phyloP scores from a whole-genome alignment of 1,140 invertebrate genomes.

The Thaumatotibia leucotreta region DNA sequence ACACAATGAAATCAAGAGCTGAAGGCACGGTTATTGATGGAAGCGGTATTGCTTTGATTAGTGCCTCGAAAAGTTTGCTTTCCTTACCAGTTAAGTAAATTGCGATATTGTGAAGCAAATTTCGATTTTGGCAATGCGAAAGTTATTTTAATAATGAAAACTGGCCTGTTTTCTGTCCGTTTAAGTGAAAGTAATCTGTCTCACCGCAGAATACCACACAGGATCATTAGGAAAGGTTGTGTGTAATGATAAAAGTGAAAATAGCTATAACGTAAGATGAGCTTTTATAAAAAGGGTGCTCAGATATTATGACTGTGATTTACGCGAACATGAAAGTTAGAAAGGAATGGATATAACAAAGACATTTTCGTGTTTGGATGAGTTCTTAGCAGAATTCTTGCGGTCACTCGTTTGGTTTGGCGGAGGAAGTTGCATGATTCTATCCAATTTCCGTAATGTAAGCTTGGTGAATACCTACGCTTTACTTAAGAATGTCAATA shows the following conservation, averaged over 20 bases:
- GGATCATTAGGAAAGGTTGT: conserved; percentile 30
- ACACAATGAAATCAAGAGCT: conserved; percentile 17
- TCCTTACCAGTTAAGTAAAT: conserved; percentile 3
- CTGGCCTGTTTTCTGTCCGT: conserved; percentile 26
- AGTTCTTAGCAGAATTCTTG: not conserved
- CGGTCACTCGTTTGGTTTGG: not conserved
- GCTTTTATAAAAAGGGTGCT: conserved; percentile 23
- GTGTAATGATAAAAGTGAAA: conserved; percentile 29
- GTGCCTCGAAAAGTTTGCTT: conserved; percentile 12
- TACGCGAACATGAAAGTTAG: not conserved
- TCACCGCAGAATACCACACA: conserved; percentile 32
- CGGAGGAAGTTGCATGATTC: not conserved
- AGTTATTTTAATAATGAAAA: conserved; percentile 30
- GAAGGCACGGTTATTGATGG: conserved; percentile 17
- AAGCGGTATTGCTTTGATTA: conserved; percentile 21
- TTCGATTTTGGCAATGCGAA: conserved; percentile 23
- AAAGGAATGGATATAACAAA: not conserved
- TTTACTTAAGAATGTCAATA: no score
- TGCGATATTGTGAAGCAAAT: conserved; percentile 29
- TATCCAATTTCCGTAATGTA: no score
- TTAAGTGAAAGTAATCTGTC: conserved; percentile 50
- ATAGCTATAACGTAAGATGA: conserved; percentile 21
- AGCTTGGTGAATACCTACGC: no score
- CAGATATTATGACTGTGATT: not conserved
- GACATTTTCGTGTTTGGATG: not conserved